Conservation (phyloP, 2,888 invertebrate species). For the Drosophila conformis region DNA sequence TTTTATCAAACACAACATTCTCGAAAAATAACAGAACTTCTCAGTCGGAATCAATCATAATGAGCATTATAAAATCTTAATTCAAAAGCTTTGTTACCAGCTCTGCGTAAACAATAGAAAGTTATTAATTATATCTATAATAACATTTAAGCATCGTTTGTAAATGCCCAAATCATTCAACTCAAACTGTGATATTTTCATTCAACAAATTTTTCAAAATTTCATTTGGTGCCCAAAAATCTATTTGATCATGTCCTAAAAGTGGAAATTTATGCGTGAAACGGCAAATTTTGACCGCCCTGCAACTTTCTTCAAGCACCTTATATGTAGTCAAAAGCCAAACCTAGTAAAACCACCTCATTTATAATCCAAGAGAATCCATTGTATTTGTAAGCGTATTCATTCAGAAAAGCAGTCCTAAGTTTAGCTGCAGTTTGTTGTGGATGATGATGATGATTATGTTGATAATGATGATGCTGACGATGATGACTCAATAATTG, state of each 20-base stretch:
- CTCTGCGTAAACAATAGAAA: background rate
- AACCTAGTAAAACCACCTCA: constrained; percentile 22
- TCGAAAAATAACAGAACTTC: background rate
- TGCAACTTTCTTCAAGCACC: constrained; percentile 29
- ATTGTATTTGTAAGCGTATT: constrained; percentile 27
- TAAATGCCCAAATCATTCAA: background rate
- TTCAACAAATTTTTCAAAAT: constrained; percentile 12
- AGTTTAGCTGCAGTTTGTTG: constrained; percentile 8
- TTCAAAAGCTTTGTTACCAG: background rate
- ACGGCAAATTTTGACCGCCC: constrained; percentile 29
- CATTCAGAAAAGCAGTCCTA: constrained; percentile 45
- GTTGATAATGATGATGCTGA: constrained; percentile 39
- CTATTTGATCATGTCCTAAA: constrained; percentile 11
- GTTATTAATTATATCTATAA: background rate
- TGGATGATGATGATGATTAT: constrained; percentile 24
- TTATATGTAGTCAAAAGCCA: background rate
- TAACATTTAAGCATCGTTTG: background rate
- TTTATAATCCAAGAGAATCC: constrained; percentile 41
- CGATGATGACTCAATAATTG: constrained; percentile 68
- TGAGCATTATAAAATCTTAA: background rate
- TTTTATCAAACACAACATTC: background rate
- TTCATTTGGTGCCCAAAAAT: background rate
- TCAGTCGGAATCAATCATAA: background rate
- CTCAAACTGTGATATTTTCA: constrained; percentile 2
- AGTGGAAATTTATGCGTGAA: constrained; percentile 56